Evolutionary conservation across 2,888 invertebrate genomes (phyloP), one percentile per base, ranked within the genome.

Genomic region (Euzophera pinguis): DNA sequence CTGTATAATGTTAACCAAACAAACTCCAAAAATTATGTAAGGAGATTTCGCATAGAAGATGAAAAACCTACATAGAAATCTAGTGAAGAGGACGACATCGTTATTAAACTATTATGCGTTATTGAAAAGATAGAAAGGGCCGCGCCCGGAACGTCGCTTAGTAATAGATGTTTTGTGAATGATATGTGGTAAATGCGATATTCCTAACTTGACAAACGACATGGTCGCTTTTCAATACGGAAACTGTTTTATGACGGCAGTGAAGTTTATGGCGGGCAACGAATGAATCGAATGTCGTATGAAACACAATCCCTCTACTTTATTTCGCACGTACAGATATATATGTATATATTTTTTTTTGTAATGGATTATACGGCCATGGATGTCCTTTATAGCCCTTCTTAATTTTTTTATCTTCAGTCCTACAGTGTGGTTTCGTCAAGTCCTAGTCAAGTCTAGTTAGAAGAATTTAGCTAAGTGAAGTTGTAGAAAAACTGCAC

Each of bases 131-230:
- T 35, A 16, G 34, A 38, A 48, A 52, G 16, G 29, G 37, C 22
- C 17, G 35, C n/a, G 37, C 17, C 35, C 62, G 67, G 71, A 69
- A 67, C 66, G 67, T 70, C 56, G 73, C 70, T 53, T n/a, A n/a
- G n/a, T n/a, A 16, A 9, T 10, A 43, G 43, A 12, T 13, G 29
- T 12, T 29, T 29, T 12, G 13, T 29, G 43, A 13, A 29, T 29
- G 27, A 57, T 53, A 43, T 43, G 41, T 41, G 27, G 27, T 43
- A 43, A 29, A 43, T 43, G 12, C 27, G 43, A 29, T 22, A 27
- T 43, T 13, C 13, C 27, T 27, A 27, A 42, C 42, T 43, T 50
- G 41, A 50, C 29, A 50, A 50, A 50, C 49, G 39, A 50, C 38
- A 39, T 49, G 49, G 22, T 29, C 32, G 41, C 49, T 50, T 50